Percentiles rank a stretch among this genome's conserved stretches.
Evolutionary conservation across 1,140 invertebrate species (phyloP).

Genomic region (Brachionus rotundiformis): DNA sequence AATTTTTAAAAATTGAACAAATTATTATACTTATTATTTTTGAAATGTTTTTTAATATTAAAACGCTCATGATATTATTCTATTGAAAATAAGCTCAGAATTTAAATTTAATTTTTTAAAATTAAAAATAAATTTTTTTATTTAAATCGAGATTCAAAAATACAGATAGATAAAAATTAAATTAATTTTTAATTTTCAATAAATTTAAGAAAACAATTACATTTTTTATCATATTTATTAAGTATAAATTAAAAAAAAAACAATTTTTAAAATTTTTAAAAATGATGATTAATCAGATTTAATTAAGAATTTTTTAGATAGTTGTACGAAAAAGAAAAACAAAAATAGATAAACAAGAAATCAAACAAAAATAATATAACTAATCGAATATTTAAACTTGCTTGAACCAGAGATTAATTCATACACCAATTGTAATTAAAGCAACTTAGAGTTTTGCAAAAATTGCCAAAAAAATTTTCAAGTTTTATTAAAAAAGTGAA

Average conservation of each 20-base stretch:
- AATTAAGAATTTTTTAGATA: constrained; percentile 40
- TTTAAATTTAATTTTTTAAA: too few relatives aligned
- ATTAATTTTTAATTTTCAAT: too few relatives aligned
- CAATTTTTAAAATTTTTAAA: constrained; percentile 38
- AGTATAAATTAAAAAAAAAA: constrained; percentile 47
- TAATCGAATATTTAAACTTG: neutral
- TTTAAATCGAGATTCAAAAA: too few relatives aligned
- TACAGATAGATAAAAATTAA: too few relatives aligned
- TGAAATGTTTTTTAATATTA: too few relatives aligned
- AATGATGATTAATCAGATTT: constrained; percentile 46
- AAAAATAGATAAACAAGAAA: neutral
- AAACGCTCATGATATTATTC: too few relatives aligned
- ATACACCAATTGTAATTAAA: constrained; percentile 5
- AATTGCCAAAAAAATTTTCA: neutral
- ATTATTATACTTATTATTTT: too few relatives aligned
- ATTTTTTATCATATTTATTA: constrained; percentile 37
- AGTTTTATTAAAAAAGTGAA: neutral
- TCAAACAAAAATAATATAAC: constrained; percentile 3
- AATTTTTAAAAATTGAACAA: too few relatives aligned
- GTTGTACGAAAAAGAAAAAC: constrained; percentile 3
- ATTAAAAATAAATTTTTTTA: too few relatives aligned
- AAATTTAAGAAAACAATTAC: neutral
- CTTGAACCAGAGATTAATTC: neutral
- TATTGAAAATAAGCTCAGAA: too few relatives aligned
- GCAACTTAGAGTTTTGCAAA: neutral